phyloP scores from a whole-genome alignment of 2,888 invertebrate genomes.

The Bombyx huttoni region DNA sequence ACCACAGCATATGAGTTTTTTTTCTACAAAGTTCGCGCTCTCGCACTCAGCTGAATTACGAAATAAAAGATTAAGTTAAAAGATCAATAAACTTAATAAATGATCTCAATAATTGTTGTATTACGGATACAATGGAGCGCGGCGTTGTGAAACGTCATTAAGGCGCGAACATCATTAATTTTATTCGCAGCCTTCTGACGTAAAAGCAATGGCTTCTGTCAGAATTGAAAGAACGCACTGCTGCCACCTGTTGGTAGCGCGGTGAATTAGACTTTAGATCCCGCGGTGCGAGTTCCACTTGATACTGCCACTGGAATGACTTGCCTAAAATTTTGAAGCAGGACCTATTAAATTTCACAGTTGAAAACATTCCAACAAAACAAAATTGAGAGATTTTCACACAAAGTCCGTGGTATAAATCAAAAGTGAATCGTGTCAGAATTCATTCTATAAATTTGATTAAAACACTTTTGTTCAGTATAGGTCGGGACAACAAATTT shows the following conservation, averaged over 20 bases:
- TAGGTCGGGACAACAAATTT: too few species aligned
- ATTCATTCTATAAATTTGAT: too few species aligned
- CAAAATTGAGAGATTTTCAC: slow-evolving; percentile 4
- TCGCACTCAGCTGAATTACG: slow-evolving; percentile 68
- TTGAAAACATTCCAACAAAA: slow-evolving; percentile 9
- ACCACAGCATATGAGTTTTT: slow-evolving; percentile 68
- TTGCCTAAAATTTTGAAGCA: slow-evolving; percentile 29
- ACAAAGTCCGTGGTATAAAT: neutral
- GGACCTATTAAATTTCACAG: slow-evolving; percentile 26
- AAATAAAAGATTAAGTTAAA: slow-evolving; percentile 73
- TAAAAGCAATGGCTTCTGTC: slow-evolving; percentile 70
- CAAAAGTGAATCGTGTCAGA: too few species aligned
- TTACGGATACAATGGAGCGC: slow-evolving; percentile 72
- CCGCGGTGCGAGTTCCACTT: slow-evolving; percentile 56
- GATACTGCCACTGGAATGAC: slow-evolving; percentile 66
- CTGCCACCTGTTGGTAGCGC: slow-evolving; percentile 72
- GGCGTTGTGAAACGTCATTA: slow-evolving; percentile 71
- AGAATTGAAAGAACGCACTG: slow-evolving; percentile 64
- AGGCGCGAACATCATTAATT: slow-evolving; percentile 72
- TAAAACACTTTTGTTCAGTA: too few species aligned
- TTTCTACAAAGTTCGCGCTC: slow-evolving; percentile 63
- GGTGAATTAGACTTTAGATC: slow-evolving; percentile 63
- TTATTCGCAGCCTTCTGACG: slow-evolving; percentile 71
- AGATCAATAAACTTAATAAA: slow-evolving; percentile 74
- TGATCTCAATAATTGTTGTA: slow-evolving; percentile 74